These are phyloP conservation scores for Phragmatobia fuliginosa DNA, from an alignment of 2,888 invertebrate genomes.

Conservation along the genomic window DNA sequence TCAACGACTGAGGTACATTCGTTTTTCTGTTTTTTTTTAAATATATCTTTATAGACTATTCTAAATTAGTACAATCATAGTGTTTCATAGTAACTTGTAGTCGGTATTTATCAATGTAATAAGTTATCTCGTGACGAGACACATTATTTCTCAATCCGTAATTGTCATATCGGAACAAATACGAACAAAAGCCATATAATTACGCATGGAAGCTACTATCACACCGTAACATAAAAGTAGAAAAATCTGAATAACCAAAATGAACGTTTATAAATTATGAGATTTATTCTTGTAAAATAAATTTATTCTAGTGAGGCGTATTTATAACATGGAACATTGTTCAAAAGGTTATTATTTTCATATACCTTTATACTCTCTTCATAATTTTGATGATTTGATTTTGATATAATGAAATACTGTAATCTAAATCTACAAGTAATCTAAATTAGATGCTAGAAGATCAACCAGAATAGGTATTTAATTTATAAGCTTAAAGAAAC, in stretches of 20 bases:
- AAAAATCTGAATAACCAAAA: neutral
- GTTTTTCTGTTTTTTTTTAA: neutral
- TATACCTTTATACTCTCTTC: too few relatives aligned
- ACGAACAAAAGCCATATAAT: conserved; percentile 62
- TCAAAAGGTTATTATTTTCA: too few relatives aligned
- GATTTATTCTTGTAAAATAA: neutral
- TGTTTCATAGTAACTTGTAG: conserved; percentile 29
- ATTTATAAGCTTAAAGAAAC: neutral
- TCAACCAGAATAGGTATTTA: neutral
- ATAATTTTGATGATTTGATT: too few relatives aligned
- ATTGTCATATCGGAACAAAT: conserved; percentile 54
- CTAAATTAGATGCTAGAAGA: too few relatives aligned
- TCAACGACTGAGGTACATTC: too few relatives aligned
- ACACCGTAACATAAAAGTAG: conserved; percentile 49
- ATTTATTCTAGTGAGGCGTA: neutral
- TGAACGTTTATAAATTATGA: neutral
- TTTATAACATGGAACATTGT: neutral
- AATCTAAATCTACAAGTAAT: too few relatives aligned
- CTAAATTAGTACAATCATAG: neutral
- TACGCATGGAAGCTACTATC: conserved; percentile 48
- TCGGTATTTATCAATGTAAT: conserved; percentile 49
- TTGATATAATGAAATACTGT: too few relatives aligned
- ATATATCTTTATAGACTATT: neutral
- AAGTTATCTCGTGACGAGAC: conserved; percentile 56
- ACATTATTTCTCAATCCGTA: conserved; percentile 57